Base-by-base conservation (phyloP, 2,888 invertebrate species). In the Tipula unca region DNA sequence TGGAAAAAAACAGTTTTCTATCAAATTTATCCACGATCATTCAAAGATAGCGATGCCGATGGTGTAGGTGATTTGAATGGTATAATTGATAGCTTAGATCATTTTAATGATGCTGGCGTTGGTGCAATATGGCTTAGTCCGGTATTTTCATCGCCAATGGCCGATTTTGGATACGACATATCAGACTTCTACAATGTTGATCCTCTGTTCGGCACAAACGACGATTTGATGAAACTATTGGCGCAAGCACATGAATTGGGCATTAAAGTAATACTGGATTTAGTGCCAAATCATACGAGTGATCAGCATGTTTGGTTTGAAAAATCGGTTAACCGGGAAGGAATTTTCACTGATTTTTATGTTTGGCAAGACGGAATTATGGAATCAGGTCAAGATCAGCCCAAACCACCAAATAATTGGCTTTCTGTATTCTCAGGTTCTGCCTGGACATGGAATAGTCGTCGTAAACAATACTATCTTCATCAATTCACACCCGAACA, bases 1-100 rank as follows among this genome's bases (percentile, higher is more conserved):
- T 90, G 90, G 89, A 88, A 90, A 86, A 89, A 88, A 86, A 90
- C 89, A 29, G 90, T 90, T 87, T 93, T 95, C 88, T 97, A 97
- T 90, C 95, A 97, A 89, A 94, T 96, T 25, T 95, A 95, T 89
- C 95, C 96, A 0, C 93, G 95, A 87, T 95, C 96, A 0, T 97
- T 96, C 91, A 93, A 93, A 88, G 97, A 98, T 89, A 93, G 94
- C 83, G 90, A 96, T 89, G 94, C 94, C 0, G 95, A 96, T 89
- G 97, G 96, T 5, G 92, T 95, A 82, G 93, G 93, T 5, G 93
- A 93, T 89, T 85, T 89, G 89, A 1, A 87, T 93, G 93, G 93
- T 25, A 91, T 94, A 69, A 91, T 91, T 1, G 91, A 92, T 14
- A 92, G 92, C 85, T 87, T 92, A 1, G 91, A 92, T 25, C 93